These are phyloP conservation scores for Leptinotarsa lineolata DNA, from an alignment of 1,140 invertebrate species.

Conservation along the genomic window DNA sequence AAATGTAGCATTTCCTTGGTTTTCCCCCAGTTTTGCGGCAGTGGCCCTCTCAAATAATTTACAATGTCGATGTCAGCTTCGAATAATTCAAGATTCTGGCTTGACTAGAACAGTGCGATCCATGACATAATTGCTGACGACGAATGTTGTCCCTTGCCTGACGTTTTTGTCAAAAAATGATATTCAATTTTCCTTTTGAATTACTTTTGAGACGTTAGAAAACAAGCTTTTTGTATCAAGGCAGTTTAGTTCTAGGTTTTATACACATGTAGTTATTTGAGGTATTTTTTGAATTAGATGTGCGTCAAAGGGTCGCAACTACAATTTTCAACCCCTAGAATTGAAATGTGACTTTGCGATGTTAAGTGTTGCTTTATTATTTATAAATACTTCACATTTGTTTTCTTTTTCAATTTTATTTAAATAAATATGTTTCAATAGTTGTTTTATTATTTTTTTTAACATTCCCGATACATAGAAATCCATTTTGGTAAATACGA, in stretches of 20 bases:
- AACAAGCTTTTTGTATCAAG: constrained; percentile 27
- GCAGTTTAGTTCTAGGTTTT: constrained; percentile 33
- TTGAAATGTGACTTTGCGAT: background rate
- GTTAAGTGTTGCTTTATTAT: constrained; percentile 37
- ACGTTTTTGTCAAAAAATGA: background rate
- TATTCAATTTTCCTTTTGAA: background rate
- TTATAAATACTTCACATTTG: constrained; percentile 42
- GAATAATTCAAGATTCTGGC: too few relatives aligned
- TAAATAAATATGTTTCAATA: constrained; percentile 46
- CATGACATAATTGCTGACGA: background rate
- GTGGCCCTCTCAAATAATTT: too few relatives aligned
- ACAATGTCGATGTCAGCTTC: too few relatives aligned
- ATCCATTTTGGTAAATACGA: too few relatives aligned
- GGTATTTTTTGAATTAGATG: constrained; percentile 32
- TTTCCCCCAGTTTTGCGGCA: too few relatives aligned
- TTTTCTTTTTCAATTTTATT: constrained; percentile 44
- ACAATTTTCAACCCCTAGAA: background rate
- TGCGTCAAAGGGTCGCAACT: background rate
- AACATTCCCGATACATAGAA: too few relatives aligned
- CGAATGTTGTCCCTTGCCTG: background rate
- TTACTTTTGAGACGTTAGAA: background rate
- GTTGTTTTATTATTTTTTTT: background rate
- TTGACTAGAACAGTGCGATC: background rate
- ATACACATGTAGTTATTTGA: constrained; percentile 31
- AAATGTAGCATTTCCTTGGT: too few relatives aligned